These are phyloP conservation scores for Orthosia gothica DNA, from an alignment of 2,888 invertebrate genomes.

Conservation along the genomic window DNA sequence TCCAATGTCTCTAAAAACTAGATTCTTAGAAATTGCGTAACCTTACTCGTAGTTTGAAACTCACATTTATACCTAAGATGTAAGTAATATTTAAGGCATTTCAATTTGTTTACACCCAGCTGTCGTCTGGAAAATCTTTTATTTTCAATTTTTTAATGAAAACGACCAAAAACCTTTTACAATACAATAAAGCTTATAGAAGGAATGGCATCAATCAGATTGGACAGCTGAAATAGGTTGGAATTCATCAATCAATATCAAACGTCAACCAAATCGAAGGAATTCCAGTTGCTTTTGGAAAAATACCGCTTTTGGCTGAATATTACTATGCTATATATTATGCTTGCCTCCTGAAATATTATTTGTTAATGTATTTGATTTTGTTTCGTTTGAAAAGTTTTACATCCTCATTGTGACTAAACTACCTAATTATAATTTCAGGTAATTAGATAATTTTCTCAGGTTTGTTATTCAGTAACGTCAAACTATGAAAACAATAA, in stretches of 20 bases:
- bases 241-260: conserved; percentile 58
- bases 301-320: conserved; percentile 18
- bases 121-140: too few relatives aligned
- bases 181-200: conserved; percentile 29
- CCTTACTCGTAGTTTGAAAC: too few relatives aligned
- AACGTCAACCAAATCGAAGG: conserved; percentile 44
- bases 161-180: conserved; percentile 6
- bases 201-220: conserved; percentile 52
- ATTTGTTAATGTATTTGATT: neutral
- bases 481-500: too few relatives aligned
- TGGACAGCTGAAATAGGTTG: conserved; percentile 45
- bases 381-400: conserved; percentile 4
- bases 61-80: too few relatives aligned
- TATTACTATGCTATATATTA: neutral
- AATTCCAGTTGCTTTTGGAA: conserved; percentile 22
- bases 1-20: neutral
- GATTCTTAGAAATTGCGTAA: neutral
- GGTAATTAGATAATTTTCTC: neutral
- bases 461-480: too few relatives aligned
- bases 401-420: neutral
- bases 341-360: neutral
- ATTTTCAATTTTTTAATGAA: neutral
- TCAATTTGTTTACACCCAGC: too few relatives aligned
- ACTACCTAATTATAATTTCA: neutral
- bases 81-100: too few relatives aligned